Percentiles rank a stretch among this genome's conserved stretches.
Conservation (phyloP, 1,140 invertebrate species). For the Zaprionus tsacasi region DNA sequence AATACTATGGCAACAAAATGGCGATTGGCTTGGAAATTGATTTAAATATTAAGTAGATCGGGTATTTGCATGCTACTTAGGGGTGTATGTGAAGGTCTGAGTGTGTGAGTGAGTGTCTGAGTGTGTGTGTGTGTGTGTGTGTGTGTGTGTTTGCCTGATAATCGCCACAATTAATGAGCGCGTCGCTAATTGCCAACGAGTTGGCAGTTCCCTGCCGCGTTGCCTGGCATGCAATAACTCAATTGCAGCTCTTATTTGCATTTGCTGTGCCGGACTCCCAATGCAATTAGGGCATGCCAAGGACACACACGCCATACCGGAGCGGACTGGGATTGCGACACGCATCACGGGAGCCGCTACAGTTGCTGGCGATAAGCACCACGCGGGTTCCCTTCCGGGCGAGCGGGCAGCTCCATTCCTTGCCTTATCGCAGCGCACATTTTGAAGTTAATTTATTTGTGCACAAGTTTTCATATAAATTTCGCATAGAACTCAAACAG, state of each 20-base stretch:
- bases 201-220: slow-evolving; percentile 33
- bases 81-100: background rate
- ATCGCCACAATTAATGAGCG: slow-evolving; percentile 69
- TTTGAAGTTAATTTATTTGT: slow-evolving; percentile 74
- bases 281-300: slow-evolving; percentile 52
- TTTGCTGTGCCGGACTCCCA: slow-evolving; percentile 2
- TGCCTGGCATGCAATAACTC: slow-evolving; percentile 66
- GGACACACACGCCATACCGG: slow-evolving; percentile 15
- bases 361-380: slow-evolving; percentile 51
- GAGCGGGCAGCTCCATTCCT: background rate
- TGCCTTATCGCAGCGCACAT: slow-evolving; percentile 55
- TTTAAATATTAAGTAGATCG: slow-evolving; percentile 35
- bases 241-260: slow-evolving; percentile 51
- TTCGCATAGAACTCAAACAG: slow-evolving; percentile 48
- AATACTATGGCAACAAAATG: slow-evolving; percentile 9
- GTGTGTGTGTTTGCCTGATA: slow-evolving; percentile 32
- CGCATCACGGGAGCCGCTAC: slow-evolving; percentile 16
- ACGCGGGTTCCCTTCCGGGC: slow-evolving; percentile 53
- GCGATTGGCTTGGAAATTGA: slow-evolving; percentile 19
- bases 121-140: background rate
- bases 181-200: slow-evolving; percentile 63
- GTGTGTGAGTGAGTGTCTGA: background rate
- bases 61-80: background rate
- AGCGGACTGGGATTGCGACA: slow-evolving; percentile 13
- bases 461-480: slow-evolving; percentile 76